A percentile compares a stretch with the other conserved stretches of the same genome.
These are phyloP conservation scores for Passer montanus DNA, from an alignment of 2,113 vertebrate genomes.

Conservation along the genomic window DNA sequence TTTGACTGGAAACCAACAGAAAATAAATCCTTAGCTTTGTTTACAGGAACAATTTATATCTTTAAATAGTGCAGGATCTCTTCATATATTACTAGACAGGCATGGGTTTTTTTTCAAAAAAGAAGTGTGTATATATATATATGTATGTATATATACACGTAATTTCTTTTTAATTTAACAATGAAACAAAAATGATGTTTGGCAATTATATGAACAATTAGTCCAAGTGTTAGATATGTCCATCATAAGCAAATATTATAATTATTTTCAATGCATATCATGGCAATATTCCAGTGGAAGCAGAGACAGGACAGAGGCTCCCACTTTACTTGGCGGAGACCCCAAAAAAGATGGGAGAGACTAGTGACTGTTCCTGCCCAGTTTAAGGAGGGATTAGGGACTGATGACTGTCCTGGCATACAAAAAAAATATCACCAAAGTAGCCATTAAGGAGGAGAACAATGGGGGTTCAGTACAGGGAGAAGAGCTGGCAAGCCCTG, in stretches of 20 bases:
- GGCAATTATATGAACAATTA: background rate
- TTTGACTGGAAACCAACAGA: background rate
- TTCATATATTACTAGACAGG: background rate
- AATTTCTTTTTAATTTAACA: background rate
- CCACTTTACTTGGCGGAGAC: background rate
- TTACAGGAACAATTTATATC: background rate
- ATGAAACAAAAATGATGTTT: background rate
- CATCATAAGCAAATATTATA: background rate
- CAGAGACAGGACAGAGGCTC: background rate
- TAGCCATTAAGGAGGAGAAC: background rate
- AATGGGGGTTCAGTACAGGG: rapidly evolving
- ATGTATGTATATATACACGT: too few relatives aligned
- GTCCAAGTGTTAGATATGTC: background rate
- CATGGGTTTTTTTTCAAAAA: background rate
- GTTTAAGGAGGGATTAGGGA: background rate
- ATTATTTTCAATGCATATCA: background rate
- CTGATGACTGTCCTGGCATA: background rate
- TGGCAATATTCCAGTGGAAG: background rate
- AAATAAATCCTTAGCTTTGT: background rate
- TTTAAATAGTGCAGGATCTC: background rate
- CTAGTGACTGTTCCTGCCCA: background rate
- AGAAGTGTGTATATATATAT: background rate
- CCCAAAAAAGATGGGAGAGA: background rate
- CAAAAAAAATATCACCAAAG: background rate
- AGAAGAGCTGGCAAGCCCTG: background rate